Evolutionary conservation across 1,140 invertebrate species (phyloP).

Genomic region (Psix sp.): DNA sequence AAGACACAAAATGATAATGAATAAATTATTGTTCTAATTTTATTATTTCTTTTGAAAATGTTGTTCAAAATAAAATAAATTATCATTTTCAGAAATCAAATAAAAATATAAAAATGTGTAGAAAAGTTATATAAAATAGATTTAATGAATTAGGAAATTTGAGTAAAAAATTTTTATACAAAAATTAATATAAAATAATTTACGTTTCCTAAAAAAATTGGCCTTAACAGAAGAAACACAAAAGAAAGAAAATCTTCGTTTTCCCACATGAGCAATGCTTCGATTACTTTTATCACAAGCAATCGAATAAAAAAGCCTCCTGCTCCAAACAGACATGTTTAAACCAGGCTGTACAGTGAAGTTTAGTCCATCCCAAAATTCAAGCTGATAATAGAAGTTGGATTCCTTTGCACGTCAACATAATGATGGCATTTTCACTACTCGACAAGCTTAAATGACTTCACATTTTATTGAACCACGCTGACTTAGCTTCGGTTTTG

Average conservation of each 20-base stretch:
- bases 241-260: conserved; percentile 65
- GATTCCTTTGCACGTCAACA: conserved; percentile 77
- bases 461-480: conserved; percentile 79
- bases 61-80: not conserved
- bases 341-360: conserved; percentile 64
- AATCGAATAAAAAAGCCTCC: conserved; percentile 62
- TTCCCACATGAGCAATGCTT: conserved; percentile 71
- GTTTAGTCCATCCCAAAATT: conserved; percentile 66
- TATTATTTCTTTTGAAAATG: not conserved
- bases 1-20: conserved; percentile 12
- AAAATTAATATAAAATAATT: conserved; percentile 7
- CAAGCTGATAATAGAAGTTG: conserved; percentile 77
- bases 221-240: not conserved
- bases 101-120: too few relatives aligned
- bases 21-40: too few relatives aligned
- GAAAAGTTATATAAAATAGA: too few relatives aligned
- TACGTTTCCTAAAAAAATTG: not conserved
- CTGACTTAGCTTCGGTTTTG: conserved; percentile 76
- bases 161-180: too few relatives aligned
- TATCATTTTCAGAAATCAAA: too few relatives aligned
- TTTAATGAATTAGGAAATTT: too few relatives aligned
- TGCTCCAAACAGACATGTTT: conserved; percentile 46
- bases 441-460: conserved; percentile 79
- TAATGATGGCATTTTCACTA: conserved; percentile 76
- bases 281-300: conserved; percentile 62